phyloP scores from a whole-genome alignment of 2,113 vertebrate genomes.

The Synchiropus splendidus region DNA sequence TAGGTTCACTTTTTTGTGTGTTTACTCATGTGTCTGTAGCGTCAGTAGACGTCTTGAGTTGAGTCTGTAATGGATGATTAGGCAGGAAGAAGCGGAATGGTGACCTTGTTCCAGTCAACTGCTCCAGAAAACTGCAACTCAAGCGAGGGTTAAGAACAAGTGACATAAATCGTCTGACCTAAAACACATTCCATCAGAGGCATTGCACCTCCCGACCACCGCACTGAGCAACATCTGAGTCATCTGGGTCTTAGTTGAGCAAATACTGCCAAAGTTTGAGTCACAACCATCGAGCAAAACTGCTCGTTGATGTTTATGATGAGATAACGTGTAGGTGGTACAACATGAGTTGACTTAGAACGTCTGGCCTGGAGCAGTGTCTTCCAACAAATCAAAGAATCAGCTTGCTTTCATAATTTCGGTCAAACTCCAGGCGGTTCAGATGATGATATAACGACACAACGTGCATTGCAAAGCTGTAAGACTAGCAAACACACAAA shows the following conservation, averaged over 20 bases:
- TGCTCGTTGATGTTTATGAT: no score
- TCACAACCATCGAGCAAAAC: no score
- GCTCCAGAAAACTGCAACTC: conserved; percentile 50
- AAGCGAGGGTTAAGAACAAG: conserved; percentile 64
- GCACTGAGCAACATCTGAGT: conserved; percentile 49
- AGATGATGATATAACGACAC: no score
- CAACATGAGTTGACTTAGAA: no score
- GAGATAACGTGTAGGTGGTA: no score
- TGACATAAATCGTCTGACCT: conserved; percentile 68
- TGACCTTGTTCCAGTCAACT: conserved; percentile 60
- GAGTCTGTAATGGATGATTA: conserved; percentile 23
- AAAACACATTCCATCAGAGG: conserved; percentile 66
- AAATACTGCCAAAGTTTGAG: no score
- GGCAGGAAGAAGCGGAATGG: conserved; percentile 25
- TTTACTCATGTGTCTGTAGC: not conserved
- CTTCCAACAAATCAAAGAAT: no score
- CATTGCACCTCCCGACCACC: conserved; percentile 23
- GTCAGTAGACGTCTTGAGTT: conserved; percentile 12
- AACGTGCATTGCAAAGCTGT: conserved; percentile 19
- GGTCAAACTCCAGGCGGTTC: no score
- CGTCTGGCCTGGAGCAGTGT: no score
- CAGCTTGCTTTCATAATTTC: no score
- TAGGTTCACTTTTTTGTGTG: no score
- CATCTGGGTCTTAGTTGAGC: conserved; percentile 2
- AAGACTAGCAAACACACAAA: conserved; percentile 40